Base-by-base conservation (phyloP, 1,140 invertebrate genomes). In the Subanguina moxae region DNA sequence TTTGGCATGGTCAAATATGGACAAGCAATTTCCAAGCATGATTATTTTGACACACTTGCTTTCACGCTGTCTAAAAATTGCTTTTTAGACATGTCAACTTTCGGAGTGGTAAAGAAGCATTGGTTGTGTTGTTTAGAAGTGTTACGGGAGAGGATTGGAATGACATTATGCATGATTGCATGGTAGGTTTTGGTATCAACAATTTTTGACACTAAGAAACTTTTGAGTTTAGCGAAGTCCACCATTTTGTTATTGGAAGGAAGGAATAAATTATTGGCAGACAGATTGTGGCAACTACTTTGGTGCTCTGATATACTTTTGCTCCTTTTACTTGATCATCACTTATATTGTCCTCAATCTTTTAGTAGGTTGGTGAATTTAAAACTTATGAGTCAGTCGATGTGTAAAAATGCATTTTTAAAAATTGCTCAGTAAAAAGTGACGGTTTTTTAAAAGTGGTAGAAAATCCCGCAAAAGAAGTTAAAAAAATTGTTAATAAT, bases 81-180 rank as follows among this genome's bases (percentile, higher is more conserved):
- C n/a, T 28, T 58, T 77, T 57, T 65, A 87, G 86, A 78, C 87
- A 88, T 71, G 94, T 95, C 0, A 98, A 98, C 85, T 99, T 99
- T 84, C 90, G 92, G 74, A 94, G 93, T 17, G 93, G 94, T 0
- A 90, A 93, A 15, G 93, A 92, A 72, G 94, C 95, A 62, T 92
- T 98, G 43, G 92, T 93, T 9, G 93, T 98, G 89, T 85, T 99
- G 64, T 98, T 99, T 85, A 89, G 96, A 67, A 98, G 97, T 76
- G 94, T 99, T 0, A 99, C 96, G 0, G 96, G 96, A 30, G 96
- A 99, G 87, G 96, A 99, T 85, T 99, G 96, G 96, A 98, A 99
- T 85, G 57, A 74, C 25, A 62, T 75, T 42, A 69, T 75, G 71
- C 65, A 75, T 30, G 72, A 68, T 45, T 71, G 69, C 52, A 73